Evolutionary conservation across 2,797 vertebrate species (phyloP), one percentile per base, ranked within the genome.

Genomic region (Carapus acus): DNA sequence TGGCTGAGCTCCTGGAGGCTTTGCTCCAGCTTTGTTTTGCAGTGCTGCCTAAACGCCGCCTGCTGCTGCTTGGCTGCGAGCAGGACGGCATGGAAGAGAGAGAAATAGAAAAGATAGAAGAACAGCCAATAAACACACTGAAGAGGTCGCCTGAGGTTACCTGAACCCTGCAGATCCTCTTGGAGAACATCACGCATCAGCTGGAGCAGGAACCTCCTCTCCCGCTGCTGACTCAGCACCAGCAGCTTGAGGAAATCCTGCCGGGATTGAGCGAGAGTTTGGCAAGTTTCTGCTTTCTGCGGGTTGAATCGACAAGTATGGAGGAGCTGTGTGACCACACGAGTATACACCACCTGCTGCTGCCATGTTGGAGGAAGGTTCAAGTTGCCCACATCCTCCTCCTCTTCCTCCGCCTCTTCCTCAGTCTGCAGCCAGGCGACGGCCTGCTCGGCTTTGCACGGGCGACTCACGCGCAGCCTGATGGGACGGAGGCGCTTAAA

Each of bases 181-280:
- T 61, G 42, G 39, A 82, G 79, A 53, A 87, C 34, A 14, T 58
- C 67, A 3, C 75, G 71, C 16, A 88, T 43, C 52, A 88, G 46
- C 39, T 64, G 70, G 27, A 88, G 52, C 44, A 90, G 76, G n/a
- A 58, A 76, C 54, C 72, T 77, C 44, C 83, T 85, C 70, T 89
- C 88, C 71, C 79, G 67, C 57, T 88, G 83, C 68, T 90, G 86
- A 78, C 62, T 82, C 67, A 82, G 67, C 67, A 88, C 76, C 60
- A 90, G 49, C 62, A 66, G 43, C 73, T 86, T 83, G 61, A 89
- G 72, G 55, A 82, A 45, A 2, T 79, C 63, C 74, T 85, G 79
- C 56, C 67, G 55, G 31, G 62, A 71, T 57, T 49, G 8, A n/a
- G 56, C 39, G 62, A 54, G 45, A 33, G 13, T 55, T 51, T 39